A percentile compares a stretch with the other conserved stretches of the same genome.
phyloP scores from a whole-genome alignment of 1,140 invertebrate species.

The Cyclina sinensis region DNA sequence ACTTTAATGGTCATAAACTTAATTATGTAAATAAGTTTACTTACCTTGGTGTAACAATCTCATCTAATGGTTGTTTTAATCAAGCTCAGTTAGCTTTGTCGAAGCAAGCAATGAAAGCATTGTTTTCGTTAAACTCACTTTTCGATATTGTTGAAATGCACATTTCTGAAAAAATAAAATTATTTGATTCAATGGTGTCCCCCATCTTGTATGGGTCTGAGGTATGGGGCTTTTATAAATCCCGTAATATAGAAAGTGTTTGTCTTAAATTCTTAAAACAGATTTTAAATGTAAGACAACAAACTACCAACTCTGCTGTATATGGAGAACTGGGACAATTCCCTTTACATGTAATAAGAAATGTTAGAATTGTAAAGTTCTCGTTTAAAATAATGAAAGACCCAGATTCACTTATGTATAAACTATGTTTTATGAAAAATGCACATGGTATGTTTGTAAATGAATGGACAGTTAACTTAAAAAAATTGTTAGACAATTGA shows the following conservation, averaged over 20 bases:
- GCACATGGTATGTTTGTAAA: not conserved
- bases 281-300: not conserved
- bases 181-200: not conserved
- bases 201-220: not conserved
- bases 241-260: not conserved
- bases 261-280: not conserved
- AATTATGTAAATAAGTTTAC: not conserved
- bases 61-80: not conserved
- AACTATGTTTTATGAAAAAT: no score
- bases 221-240: not conserved
- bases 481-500: conserved; percentile 10
- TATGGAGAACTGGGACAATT: not conserved
- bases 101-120: not conserved
- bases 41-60: conserved; percentile 15
- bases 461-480: not conserved
- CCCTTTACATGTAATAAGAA: not conserved
- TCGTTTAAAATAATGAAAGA: not conserved
- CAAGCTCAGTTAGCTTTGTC: not conserved
- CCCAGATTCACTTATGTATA: not conserved
- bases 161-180: not conserved
- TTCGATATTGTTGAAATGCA: not conserved
- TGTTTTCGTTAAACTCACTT: not conserved
- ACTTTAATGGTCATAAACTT: not conserved
- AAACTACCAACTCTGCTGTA: not conserved
- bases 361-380: not conserved